Base-by-base conservation (phyloP, 1,140 invertebrate species). In the Sarcophaga peregrina region DNA sequence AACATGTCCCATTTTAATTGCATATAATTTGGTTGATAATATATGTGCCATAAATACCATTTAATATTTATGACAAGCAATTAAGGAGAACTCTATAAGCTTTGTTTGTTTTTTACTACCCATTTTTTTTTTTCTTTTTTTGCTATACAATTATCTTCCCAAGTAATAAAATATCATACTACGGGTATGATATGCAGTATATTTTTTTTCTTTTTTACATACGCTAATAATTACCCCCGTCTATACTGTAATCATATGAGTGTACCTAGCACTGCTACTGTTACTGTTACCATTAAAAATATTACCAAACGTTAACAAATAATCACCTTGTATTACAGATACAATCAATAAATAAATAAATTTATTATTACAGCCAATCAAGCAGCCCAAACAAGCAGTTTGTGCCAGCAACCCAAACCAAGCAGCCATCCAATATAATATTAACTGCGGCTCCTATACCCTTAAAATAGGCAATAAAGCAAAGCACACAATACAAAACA, bases 1-100 rank as follows among this genome's bases (percentile, higher is more conserved):
- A 37, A 37, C 1, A 37, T 37, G 25, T 37, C 25, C 4, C 25
- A 37, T 37, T 37, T 37, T 37, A 37, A 37, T 37, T 37, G 25
- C 25, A 37, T 37, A 37, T 37, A 37, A 37, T 37, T 37, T 37
- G 1, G 25, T 37, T 37, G 25, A 37, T 37, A 37, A 37, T 37
- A 37, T 37, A 15, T 58, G 11, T 58, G 54, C 54, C 54, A 58
- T 58, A 58, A 58, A 58, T 58, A 58, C 9, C 54, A 58, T 58
- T 58, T 58, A 58, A 58, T 58, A 58, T 58, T 58, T 58, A 58
- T 58, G 54, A 58, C 54, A 58, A 58, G 13, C 54, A 58, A 58
- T 58, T 58, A 58, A 58, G 13, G 54, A n/a, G n/a, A 2, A 37
- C 25, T 4, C 25, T 37, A 4, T 37, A 37, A 37, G 25, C 25